A percentile compares a stretch with the other conserved stretches of the same genome.
These are phyloP conservation scores for Limnephilus marmoratus DNA, from an alignment of 2,888 invertebrate genomes.

Conservation along the genomic window DNA sequence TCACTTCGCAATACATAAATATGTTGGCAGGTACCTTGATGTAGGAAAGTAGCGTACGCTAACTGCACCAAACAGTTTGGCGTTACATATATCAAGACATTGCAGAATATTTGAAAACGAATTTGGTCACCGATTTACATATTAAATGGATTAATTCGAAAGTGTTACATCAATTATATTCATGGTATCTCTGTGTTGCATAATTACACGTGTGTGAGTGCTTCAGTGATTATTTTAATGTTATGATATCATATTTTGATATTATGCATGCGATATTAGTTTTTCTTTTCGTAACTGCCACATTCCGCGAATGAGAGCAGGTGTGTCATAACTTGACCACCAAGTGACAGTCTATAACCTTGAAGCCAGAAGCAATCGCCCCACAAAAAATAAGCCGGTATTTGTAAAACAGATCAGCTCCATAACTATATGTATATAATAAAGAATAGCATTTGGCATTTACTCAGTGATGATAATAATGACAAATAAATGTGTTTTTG, in stretches of 20 bases:
- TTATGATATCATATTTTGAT: background rate
- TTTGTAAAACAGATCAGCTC: background rate
- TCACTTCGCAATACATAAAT: constrained; percentile 12
- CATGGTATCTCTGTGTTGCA: background rate
- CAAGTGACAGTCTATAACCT: constrained; percentile 49
- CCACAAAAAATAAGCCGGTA: constrained; percentile 27
- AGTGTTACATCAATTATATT: constrained; percentile 23
- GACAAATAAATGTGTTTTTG: background rate
- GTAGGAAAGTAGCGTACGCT: background rate
- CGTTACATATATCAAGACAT: constrained; percentile 2
- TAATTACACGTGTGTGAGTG: constrained; percentile 13
- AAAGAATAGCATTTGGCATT: background rate
- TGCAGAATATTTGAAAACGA: background rate
- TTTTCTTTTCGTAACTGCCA: background rate
- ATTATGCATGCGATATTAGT: background rate
- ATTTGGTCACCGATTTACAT: constrained; percentile 28
- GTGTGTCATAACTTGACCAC: constrained; percentile 45
- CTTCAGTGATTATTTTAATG: background rate
- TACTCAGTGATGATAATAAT: background rate
- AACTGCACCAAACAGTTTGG: constrained; percentile 2
- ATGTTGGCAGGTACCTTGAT: background rate
- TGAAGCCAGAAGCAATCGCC: constrained; percentile 10
- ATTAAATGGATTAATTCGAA: constrained; percentile 14
- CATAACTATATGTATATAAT: background rate
- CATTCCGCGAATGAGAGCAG: constrained; percentile 41